These are phyloP conservation scores for Periparus ater DNA, from an alignment of 2,797 vertebrate genomes.

Conservation along the genomic window DNA sequence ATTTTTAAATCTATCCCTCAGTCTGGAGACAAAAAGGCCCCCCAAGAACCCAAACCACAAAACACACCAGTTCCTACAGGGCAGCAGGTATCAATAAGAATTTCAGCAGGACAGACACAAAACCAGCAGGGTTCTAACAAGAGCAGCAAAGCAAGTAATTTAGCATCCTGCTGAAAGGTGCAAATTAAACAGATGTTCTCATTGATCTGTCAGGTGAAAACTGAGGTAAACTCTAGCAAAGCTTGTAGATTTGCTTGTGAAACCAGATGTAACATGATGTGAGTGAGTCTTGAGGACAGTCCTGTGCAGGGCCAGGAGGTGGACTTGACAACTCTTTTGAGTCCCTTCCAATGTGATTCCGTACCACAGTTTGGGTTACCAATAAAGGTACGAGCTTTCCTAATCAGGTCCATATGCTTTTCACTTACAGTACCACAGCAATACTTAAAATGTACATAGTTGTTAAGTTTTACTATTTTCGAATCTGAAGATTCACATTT, in stretches of 20 bases:
- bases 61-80: background rate
- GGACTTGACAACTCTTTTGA: background rate
- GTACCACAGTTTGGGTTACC: background rate
- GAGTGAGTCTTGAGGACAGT: background rate
- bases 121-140: background rate
- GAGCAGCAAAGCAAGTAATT: background rate
- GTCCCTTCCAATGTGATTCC: background rate
- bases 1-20: background rate
- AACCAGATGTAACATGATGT: background rate
- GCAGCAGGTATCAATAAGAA: background rate
- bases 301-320: accelerated
- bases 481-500: background rate
- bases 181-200: background rate
- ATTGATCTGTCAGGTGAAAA: background rate
- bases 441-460: background rate
- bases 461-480: background rate
- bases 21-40: background rate
- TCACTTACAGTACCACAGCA: background rate
- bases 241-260: background rate
- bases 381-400: background rate
- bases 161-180: background rate
- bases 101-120: background rate
- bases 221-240: background rate
- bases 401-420: background rate
- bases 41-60: background rate